A percentile compares a stretch with the other conserved stretches of the same genome.
phyloP scores from a whole-genome alignment of 2,113 vertebrate genomes.

The Aleadryas rufinucha region DNA sequence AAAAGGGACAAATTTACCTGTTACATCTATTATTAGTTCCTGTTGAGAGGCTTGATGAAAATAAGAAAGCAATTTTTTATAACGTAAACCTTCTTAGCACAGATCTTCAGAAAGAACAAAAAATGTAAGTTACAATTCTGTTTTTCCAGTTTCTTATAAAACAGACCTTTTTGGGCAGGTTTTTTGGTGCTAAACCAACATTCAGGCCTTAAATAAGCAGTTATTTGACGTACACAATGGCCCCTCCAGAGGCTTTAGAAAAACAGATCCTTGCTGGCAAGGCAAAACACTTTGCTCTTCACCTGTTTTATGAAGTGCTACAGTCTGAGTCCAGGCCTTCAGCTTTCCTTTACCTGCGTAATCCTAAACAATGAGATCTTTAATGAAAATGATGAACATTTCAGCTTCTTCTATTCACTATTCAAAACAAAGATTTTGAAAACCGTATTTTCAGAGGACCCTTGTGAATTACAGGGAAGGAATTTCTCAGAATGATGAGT shows the following conservation, averaged over 20 bases:
- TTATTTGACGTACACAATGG: neutral
- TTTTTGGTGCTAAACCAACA: neutral
- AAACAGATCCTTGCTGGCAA: neutral
- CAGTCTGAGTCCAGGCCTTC: neutral
- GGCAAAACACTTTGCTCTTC: neutral
- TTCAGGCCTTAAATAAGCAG: neutral
- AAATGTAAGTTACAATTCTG: neutral
- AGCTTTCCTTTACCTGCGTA: neutral
- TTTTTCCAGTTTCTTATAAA: neutral
- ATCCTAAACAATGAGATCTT: neutral
- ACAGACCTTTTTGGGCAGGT: neutral
- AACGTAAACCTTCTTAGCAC: fast-evolving
- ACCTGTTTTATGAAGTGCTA: neutral
- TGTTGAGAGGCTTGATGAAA: neutral
- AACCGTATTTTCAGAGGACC: neutral
- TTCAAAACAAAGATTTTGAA: neutral
- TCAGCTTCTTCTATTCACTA: neutral
- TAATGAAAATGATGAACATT: neutral
- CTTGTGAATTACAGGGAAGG: neutral
- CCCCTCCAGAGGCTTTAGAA: neutral
- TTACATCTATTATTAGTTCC: neutral
- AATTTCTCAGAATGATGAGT: neutral
- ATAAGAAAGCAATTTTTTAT: neutral
- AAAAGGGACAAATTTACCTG: neutral
- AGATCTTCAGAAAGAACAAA: neutral